Evolutionary conservation across 2,113 vertebrate species (phyloP), one percentile per base, ranked within the genome.

Genomic region (Chroicocephalus ridibundus): DNA sequence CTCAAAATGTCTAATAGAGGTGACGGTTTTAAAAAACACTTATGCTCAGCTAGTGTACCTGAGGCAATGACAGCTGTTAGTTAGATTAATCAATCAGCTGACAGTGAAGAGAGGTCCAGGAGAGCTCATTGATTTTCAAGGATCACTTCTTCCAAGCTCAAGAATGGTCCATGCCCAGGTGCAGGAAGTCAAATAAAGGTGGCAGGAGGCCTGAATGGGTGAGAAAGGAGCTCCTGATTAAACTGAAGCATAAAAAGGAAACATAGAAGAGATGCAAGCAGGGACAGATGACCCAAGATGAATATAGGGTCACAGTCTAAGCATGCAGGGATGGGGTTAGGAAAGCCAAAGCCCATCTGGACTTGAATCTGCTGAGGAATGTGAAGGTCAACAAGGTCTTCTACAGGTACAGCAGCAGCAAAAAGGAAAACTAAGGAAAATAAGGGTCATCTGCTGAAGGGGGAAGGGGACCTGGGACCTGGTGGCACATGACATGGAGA

Each of bases 391-490:
- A 5, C 10, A 54, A 61, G 8, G 25, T 6, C 12, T 66, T 70
- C n/a, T 60, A n/a, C 15, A 64, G 12, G 16, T 25, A 46, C 18
- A 68, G 13, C 21, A 71, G 8, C 5, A 87, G 14, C 15, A 57
- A 74, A 74, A 74, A 46, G 5, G 4, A 62, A 82, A 20, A 34
- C 6, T 15, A 34, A 13, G 7, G 36, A 82, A 77, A 77, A 76
- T 29, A 3, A 65, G 0, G 40, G 2, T 3, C 31, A 77, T 19
- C 2, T 72, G 20, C 20, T 95, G 26, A 65, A 81, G 12, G 2
- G 10, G 2, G 7, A 65, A 55, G 2, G 25, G 13, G 10, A 54
- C 4, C 3, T 36, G 22, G 9, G 8, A 54, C 4, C 3, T 36
- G 22, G 9, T 52, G 54, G 11, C 20, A n/a, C 4, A 46, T 26